Conservation (phyloP, 2,113 vertebrate genomes). For the Tragelaphus scriptus region DNA sequence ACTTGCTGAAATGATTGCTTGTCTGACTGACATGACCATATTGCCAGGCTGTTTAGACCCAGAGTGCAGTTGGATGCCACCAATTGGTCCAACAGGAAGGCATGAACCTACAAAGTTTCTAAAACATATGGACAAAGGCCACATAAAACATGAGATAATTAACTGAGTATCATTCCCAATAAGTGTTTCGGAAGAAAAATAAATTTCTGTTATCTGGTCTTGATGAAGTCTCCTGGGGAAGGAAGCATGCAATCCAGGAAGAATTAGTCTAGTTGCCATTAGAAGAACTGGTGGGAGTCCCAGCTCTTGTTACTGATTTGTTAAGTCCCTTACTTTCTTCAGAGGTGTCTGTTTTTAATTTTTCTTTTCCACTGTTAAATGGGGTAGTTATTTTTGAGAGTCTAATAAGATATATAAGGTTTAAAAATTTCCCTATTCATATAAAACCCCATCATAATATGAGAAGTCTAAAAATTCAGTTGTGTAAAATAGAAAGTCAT, state of each 20-base stretch:
- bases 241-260: background rate
- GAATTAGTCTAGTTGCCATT: background rate
- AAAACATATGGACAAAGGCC: background rate
- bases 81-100: background rate
- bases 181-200: conserved; percentile 1
- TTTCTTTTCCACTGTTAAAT: background rate
- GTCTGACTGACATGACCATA: background rate
- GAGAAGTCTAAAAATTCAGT: background rate
- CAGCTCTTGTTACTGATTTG: background rate
- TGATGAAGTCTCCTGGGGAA: background rate
- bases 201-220: background rate
- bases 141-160: background rate
- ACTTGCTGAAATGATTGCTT: background rate
- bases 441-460: background rate
- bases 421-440: background rate
- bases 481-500: background rate
- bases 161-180: background rate
- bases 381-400: background rate
- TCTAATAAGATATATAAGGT: background rate
- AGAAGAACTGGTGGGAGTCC: background rate
- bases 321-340: background rate
- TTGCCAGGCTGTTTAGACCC: background rate
- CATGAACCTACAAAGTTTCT: background rate
- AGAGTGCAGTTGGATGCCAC: background rate
- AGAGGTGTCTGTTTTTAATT: background rate